Base-by-base conservation (phyloP, 2,113 vertebrate genomes). In the Dicaeum eximium region DNA sequence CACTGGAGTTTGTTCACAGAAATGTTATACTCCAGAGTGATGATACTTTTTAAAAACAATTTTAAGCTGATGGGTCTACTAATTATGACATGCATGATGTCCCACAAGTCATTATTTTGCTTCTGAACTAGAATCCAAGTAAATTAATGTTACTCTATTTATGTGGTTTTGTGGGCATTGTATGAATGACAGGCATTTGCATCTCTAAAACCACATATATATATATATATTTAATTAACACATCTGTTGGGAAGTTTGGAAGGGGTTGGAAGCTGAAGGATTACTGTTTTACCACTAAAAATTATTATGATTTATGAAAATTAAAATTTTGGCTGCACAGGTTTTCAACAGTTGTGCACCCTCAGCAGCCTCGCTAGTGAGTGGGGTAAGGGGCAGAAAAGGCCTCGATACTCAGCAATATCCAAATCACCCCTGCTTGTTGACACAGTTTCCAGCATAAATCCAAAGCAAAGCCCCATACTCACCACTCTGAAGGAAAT, bases 351-450 rank as follows among this genome's bases (percentile, higher is more conserved):
- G 11, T n/a, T 4, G 9, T 24, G 28, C 38, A 51, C 11, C 27
- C 8, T 35, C 38, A 81, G n/a, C 24, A 15, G 7, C 6, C 61
- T 40, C 0, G 0, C 11, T 51, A 23, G 7, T 51, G 22, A 4
- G 14, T 58, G 10, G 13, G 13, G 4, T 40, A 14, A 61, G 70
- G 48, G 40, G n/a, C 40, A 90, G 54, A 37, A 83, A 47, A 62
- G 12, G 18, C 35, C 18, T 48, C 4, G 1, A 35, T 25, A 7
- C 10, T 33, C 22, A 70, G 12, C 21, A 56, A 12, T 17, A 48
- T 19, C 31, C 37, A 42, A 54, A 69, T 33, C 31, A 69, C 9
- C 3, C 8, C 15, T 11, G 3, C 20, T 81, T 67, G 10, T 40
- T 19, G 47, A 40, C 9, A 30, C 19, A 38, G 13, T 38, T 89